Base-by-base conservation (phyloP, 2,113 vertebrate genomes). In the Grammatotria lemairii region DNA sequence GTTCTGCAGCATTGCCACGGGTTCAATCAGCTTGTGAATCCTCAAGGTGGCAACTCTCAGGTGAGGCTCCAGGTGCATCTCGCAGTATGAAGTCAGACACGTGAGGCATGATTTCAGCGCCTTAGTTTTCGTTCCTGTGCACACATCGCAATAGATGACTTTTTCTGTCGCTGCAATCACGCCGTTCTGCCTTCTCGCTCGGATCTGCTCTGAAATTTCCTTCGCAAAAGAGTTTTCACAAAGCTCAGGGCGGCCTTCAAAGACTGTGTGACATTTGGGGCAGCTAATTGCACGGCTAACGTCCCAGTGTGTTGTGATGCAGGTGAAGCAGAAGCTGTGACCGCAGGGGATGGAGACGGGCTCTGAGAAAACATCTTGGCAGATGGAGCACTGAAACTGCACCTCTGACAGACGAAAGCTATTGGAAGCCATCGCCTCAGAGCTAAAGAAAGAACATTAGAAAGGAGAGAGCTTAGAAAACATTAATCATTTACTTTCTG, bases 31-130 rank as follows among this genome's bases (percentile, higher is more conserved):
- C 84, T 95, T 95, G 93, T 97, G 97, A 17, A 28, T 85, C 80
- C 81, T 95, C 70, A 95, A 70, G 12, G 86, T 92, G 53, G 91
- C 9, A 14, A 92, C 93, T 83, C 93, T 91, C 57, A 86, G 63
- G 82, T 95, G 95, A 45, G 95, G 93, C 92, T 95, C 91, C 94
- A 96, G 90, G 93, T 96, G 92, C 91, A 89, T 65, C 95, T 96
- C 93, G 1, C 97, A 97, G 86, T 97, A 96, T 4, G 97, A 97
- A 28, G 96, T 97, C 85, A 96, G 81, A 54, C 97, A 97, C 53
- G 95, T 93, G 63, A 97, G 92, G 88, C 96, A 97, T 0, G 96
- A 97, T 91, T 96, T 96, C 65, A 94, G 19, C 0, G 97, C 96
- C 70, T 26, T 90, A 2, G 92, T 85, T 73, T 93, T 95, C 16